phyloP scores from a whole-genome alignment of 2,797 vertebrate species.

The Channa striata region DNA sequence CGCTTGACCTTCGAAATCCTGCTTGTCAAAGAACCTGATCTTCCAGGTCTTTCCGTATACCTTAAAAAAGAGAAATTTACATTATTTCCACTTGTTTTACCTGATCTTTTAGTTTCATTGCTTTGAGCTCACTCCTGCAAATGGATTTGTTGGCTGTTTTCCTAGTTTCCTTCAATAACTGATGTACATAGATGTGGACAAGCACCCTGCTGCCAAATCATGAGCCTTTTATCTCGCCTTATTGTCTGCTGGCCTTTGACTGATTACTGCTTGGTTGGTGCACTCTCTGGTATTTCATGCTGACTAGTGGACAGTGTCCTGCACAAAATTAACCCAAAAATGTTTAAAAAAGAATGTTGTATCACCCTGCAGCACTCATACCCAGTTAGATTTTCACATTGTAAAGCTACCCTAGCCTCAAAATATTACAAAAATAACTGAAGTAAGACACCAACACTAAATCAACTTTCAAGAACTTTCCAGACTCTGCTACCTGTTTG shows the following conservation, averaged over 20 bases:
- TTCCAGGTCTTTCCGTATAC: constrained; percentile 69
- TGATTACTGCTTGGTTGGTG: constrained; percentile 68
- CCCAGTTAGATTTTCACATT: not conserved
- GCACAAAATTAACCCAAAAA: constrained; percentile 39
- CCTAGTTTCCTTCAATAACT: constrained; percentile 60
- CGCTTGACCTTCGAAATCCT: constrained; percentile 68
- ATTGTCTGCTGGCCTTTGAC: constrained; percentile 69
- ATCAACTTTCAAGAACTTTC: not conserved
- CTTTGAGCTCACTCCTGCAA: constrained; percentile 27
- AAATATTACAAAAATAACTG: too few relatives aligned
- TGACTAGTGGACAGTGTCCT: constrained; percentile 25
- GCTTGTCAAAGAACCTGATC: constrained; percentile 70
- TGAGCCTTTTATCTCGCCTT: constrained; percentile 74
- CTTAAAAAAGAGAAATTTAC: constrained; percentile 50
- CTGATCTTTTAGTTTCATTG: constrained; percentile 6
- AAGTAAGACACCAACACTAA: too few relatives aligned
- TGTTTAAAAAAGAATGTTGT: not conserved
- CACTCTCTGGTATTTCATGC: constrained; percentile 65
- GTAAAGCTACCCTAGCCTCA: not conserved
- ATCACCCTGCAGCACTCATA: not conserved
- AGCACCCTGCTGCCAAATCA: constrained; percentile 69
- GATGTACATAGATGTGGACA: constrained; percentile 45
- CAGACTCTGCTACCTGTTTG: not conserved
- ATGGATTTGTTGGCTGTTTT: constrained; percentile 65
- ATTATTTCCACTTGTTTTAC: not conserved